Evolutionary conservation across 2,888 invertebrate genomes (phyloP).

Genomic region (Cryptocheilus praepositus): DNA sequence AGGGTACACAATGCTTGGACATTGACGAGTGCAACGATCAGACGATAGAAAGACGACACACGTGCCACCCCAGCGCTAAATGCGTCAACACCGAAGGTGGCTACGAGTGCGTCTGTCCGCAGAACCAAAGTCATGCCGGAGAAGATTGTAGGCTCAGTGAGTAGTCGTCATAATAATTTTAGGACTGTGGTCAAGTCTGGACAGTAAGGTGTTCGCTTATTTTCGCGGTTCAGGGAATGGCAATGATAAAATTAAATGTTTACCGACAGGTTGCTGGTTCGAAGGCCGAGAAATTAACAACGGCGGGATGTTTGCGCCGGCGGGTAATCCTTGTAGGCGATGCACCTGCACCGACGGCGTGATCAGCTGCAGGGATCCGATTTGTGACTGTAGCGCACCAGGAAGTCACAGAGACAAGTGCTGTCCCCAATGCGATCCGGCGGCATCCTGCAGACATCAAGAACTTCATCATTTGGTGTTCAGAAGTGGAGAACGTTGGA

Average conservation of each 20-base stretch:
- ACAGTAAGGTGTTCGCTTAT: too few relatives aligned
- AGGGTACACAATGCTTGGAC: slow-evolving; percentile 83
- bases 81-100: slow-evolving; percentile 89
- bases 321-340: slow-evolving; percentile 75
- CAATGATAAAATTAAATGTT: too few relatives aligned
- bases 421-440: slow-evolving; percentile 88
- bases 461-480: slow-evolving; percentile 85
- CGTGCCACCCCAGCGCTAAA: slow-evolving; percentile 86
- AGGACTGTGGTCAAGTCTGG: too few relatives aligned
- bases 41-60: slow-evolving; percentile 78
- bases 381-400: slow-evolving; percentile 82
- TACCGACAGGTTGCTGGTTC: slow-evolving; percentile 82
- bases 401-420: slow-evolving; percentile 79
- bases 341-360: slow-evolving; percentile 78
- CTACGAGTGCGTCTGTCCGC: slow-evolving; percentile 85
- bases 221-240: too few relatives aligned
- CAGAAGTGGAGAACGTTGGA: slow-evolving; percentile 90
- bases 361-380: slow-evolving; percentile 81
- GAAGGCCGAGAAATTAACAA: slow-evolving; percentile 81
- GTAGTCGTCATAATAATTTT: slow-evolving; percentile 66
- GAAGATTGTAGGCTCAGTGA: slow-evolving; percentile 81
- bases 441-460: slow-evolving; percentile 86
- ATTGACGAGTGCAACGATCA: slow-evolving; percentile 88
- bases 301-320: slow-evolving; percentile 76
- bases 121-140: slow-evolving; percentile 39